A percentile compares a stretch with the other conserved stretches of the same genome.
phyloP scores from a whole-genome alignment of 2,888 invertebrate species.

The Lysandra bellargus region DNA sequence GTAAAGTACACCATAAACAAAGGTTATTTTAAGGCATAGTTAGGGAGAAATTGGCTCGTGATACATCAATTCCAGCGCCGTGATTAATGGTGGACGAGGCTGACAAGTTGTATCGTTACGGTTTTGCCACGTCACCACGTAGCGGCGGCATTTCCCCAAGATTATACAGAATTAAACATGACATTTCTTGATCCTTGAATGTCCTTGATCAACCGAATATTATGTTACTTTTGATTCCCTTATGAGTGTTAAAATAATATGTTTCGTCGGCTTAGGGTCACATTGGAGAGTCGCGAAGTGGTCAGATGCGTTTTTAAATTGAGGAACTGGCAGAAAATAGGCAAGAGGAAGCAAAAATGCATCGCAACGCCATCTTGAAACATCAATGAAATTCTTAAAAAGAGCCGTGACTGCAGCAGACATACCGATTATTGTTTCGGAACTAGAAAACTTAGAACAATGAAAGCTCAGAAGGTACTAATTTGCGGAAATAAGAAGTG shows the following conservation, averaged over 20 bases:
- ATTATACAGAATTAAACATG: slow-evolving; percentile 11
- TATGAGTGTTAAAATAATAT: background rate
- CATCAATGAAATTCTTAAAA: too few species aligned
- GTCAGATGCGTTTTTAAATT: too few species aligned
- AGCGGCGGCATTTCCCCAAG: background rate
- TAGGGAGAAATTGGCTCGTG: slow-evolving; percentile 7
- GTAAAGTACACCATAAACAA: background rate
- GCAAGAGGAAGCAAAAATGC: too few species aligned
- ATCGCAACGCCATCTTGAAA: too few species aligned
- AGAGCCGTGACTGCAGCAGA: too few species aligned
- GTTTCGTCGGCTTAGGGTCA: background rate
- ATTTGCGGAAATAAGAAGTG: background rate
- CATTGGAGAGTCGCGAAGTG: background rate
- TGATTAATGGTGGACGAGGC: slow-evolving; percentile 51
- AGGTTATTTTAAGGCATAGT: background rate
- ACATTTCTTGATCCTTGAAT: too few species aligned
- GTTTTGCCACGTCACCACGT: slow-evolving; percentile 19
- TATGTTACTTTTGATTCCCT: too few species aligned
- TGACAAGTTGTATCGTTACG: slow-evolving; percentile 46
- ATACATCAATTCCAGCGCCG: slow-evolving; percentile 36
- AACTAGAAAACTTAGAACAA: too few species aligned
- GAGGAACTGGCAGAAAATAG: too few species aligned
- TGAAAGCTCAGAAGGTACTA: too few species aligned
- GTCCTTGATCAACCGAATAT: too few species aligned
- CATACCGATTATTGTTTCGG: too few species aligned